Percentiles rank a stretch among this genome's conserved stretches.
phyloP scores from a whole-genome alignment of 2,888 invertebrate species.

The Autographa gamma region DNA sequence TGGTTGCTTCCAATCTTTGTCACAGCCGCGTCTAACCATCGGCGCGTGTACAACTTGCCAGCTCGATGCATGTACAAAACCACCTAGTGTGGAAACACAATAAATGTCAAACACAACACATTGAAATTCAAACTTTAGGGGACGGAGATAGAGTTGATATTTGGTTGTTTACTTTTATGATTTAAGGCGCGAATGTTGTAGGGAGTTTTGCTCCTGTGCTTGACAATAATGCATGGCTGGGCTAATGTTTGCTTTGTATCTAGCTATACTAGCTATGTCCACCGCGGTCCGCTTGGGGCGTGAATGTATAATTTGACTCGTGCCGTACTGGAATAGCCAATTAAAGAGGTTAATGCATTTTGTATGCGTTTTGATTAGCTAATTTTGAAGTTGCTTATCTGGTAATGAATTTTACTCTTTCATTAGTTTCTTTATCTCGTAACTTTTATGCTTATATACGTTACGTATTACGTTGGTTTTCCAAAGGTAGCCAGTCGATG shows the following conservation, averaged over 20 bases:
- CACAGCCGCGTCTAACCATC: slow-evolving; percentile 79
- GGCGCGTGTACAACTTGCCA: slow-evolving; percentile 82
- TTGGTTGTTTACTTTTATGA: slow-evolving; percentile 36
- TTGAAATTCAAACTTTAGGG: slow-evolving; percentile 32
- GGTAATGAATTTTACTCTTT: not conserved
- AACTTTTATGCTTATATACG: too few species aligned
- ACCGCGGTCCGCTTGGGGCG: slow-evolving; percentile 83
- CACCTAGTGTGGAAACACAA: slow-evolving; percentile 57
- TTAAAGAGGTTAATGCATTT: slow-evolving; percentile 86
- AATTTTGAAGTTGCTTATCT: slow-evolving; percentile 60
- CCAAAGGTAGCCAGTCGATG: too few species aligned
- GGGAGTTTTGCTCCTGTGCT: slow-evolving; percentile 75
- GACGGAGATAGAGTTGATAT: slow-evolving; percentile 31
- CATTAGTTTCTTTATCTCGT: too few species aligned
- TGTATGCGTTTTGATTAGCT: slow-evolving; percentile 74
- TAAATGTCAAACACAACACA: slow-evolving; percentile 42
- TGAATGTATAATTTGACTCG: slow-evolving; percentile 84
- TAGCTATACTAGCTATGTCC: slow-evolving; percentile 83
- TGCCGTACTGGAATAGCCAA: slow-evolving; percentile 77
- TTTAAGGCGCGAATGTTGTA: slow-evolving; percentile 54
- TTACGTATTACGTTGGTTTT: too few species aligned
- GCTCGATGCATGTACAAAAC: slow-evolving; percentile 80
- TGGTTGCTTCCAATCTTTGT: slow-evolving; percentile 83
- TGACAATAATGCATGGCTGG: slow-evolving; percentile 89
- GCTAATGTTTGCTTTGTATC: slow-evolving; percentile 88